Percentiles rank a stretch among this genome's conserved stretches.
These are phyloP conservation scores for Oryctolagus cuniculus DNA, from an alignment of 2,113 vertebrate genomes.

Conservation along the genomic window mOryCun1.1 NC_091439.1:130907501-130908000, in stretches of 20 bases:
- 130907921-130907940: neutral
- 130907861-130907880: no score
- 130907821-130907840: no score
- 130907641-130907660: no score
- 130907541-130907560: slow-evolving; percentile 96
- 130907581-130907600: slow-evolving; percentile 97
- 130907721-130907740: slow-evolving; percentile 93
- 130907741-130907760: slow-evolving; percentile 92
- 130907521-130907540: no score
- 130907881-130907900: no score
- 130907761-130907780: slow-evolving; percentile 93
- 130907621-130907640: slow-evolving; percentile 99
- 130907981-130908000: slow-evolving; percentile 79
- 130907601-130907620: slow-evolving; percentile 97
- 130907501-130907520: no score
- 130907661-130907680: slow-evolving; percentile 84
- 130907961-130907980: slow-evolving; percentile 84
- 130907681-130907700: slow-evolving; percentile 89
- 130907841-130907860: no score
- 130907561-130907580: slow-evolving; percentile 97
- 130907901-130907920: no score
- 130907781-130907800: slow-evolving; percentile 87
- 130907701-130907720: slow-evolving; percentile 92
- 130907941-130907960: slow-evolving; percentile 80
- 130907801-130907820: no score